Evolutionary conservation across 2,797 vertebrate species (phyloP).

Genomic region (Enteromius radiatus): DNA sequence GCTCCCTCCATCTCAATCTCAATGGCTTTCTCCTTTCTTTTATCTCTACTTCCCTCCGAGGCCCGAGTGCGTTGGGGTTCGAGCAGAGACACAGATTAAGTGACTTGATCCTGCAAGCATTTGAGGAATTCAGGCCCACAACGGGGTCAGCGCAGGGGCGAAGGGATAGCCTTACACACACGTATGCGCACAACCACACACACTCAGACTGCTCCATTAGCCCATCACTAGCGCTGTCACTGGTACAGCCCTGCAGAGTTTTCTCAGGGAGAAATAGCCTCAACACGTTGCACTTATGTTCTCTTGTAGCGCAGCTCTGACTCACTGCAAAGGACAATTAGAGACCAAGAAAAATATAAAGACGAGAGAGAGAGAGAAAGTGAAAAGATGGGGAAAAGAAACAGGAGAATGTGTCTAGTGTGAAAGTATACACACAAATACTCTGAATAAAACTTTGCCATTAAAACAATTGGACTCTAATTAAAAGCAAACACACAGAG

Average conservation of each 20-base stretch:
- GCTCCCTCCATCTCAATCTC: conserved; percentile 27
- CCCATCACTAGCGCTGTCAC: conserved; percentile 72
- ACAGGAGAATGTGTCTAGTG: not conserved
- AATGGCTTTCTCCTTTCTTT: conserved; percentile 10
- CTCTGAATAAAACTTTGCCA: conserved; percentile 9
- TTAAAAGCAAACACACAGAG: conserved; percentile 21
- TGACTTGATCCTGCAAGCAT: conserved; percentile 78
- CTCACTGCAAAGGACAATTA: conserved; percentile 48
- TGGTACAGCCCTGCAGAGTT: conserved; percentile 61
- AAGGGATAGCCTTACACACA: conserved; percentile 78
- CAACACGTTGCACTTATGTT: conserved; percentile 30
- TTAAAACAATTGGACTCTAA: conserved; percentile 40
- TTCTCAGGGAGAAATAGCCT: conserved; percentile 50
- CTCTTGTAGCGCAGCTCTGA: conserved; percentile 22
- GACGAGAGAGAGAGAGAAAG: not conserved
- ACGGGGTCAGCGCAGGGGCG: conserved; percentile 82
- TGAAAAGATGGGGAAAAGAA: not conserved
- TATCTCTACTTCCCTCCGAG: conserved; percentile 51
- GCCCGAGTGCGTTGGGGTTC: conserved; percentile 60
- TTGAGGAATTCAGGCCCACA: conserved; percentile 80
- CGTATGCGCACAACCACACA: conserved; percentile 64
- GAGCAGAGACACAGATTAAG: conserved; percentile 71
- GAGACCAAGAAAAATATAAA: conserved; percentile 31
- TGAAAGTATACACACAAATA: conserved; percentile 10
- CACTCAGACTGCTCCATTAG: conserved; percentile 73